These are phyloP conservation scores for Cynopterus sphinx DNA, from an alignment of 2,797 vertebrate species.

Conservation along the genomic window DNA sequence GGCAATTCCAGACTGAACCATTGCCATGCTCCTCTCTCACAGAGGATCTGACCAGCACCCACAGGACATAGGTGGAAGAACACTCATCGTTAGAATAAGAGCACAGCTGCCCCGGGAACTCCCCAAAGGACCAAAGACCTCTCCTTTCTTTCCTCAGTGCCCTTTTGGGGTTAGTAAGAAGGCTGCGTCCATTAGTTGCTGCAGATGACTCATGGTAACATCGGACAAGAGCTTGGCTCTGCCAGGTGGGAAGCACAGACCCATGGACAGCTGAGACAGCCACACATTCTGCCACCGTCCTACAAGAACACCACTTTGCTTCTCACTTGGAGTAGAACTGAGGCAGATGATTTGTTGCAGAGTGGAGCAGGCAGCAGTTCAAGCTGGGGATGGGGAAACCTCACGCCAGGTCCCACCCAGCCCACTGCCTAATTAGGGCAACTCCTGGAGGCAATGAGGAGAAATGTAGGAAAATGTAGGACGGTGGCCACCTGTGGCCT, in stretches of 20 bases:
- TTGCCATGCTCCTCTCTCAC: not conserved
- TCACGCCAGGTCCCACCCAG: not conserved
- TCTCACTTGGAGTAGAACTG: not conserved
- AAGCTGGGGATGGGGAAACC: not conserved
- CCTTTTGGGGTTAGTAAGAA: not conserved
- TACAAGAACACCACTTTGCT: not conserved
- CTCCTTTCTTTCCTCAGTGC: not conserved
- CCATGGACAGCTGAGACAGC: not conserved
- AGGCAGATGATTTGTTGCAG: not conserved
- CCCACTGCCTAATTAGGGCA: not conserved
- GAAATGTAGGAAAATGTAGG: not conserved
- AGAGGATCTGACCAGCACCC: not conserved
- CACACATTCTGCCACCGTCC: not conserved
- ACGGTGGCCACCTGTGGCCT: not conserved
- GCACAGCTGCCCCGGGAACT: not conserved
- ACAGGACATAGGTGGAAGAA: not conserved
- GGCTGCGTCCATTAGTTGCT: not conserved
- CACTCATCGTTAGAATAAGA: not conserved
- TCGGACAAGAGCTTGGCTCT: not conserved
- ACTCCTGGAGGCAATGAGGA: not conserved
- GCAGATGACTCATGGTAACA: not conserved
- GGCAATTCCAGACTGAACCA: not conserved
- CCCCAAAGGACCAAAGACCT: not conserved
- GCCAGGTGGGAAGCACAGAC: not conserved
- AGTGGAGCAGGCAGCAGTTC: not conserved